phyloP scores from a whole-genome alignment of 30 jellyfish, hydroid and myxozoan genomes.

The Hydractinia echinata region DNA sequence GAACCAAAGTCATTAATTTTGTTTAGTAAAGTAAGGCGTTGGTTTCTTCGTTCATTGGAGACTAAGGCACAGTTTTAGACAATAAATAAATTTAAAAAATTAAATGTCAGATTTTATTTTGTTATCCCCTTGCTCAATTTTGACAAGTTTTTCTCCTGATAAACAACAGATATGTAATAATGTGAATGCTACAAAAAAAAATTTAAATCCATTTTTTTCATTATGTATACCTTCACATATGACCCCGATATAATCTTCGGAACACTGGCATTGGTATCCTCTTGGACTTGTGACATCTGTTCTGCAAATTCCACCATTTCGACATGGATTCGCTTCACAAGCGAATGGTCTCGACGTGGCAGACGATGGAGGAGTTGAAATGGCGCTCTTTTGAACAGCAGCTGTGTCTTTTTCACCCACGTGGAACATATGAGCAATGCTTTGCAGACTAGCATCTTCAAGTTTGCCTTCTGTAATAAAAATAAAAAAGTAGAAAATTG shows the following conservation, averaged over 20 bases:
- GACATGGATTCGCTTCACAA: slow-evolving; percentile 77
- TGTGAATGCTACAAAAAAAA: too few species aligned
- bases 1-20: not conserved
- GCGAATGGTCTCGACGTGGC: slow-evolving; percentile 10
- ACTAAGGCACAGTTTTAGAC: too few species aligned
- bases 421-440: slow-evolving; percentile 26
- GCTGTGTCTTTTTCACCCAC: slow-evolving; percentile 25
- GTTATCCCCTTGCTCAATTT: too few species aligned
- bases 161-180: too few species aligned
- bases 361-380: slow-evolving; percentile 44
- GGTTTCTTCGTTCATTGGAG: too few species aligned
- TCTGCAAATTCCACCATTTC: slow-evolving; percentile 69
- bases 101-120: too few species aligned
- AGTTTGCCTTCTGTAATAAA: not conserved
- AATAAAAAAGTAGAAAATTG: too few species aligned
- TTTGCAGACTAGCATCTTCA: slow-evolving; percentile 15
- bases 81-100: too few species aligned
- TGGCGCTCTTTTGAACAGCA: slow-evolving; percentile 46
- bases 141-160: too few species aligned
- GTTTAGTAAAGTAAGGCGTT: not conserved
- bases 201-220: too few species aligned
- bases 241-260: slow-evolving; percentile 61
- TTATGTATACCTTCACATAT: slow-evolving; percentile 70
- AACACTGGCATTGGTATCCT: slow-evolving; percentile 78
- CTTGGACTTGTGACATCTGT: slow-evolving; percentile 58